phyloP scores from a whole-genome alignment of 2,888 invertebrate species.

The Leuctra nigra region DNA sequence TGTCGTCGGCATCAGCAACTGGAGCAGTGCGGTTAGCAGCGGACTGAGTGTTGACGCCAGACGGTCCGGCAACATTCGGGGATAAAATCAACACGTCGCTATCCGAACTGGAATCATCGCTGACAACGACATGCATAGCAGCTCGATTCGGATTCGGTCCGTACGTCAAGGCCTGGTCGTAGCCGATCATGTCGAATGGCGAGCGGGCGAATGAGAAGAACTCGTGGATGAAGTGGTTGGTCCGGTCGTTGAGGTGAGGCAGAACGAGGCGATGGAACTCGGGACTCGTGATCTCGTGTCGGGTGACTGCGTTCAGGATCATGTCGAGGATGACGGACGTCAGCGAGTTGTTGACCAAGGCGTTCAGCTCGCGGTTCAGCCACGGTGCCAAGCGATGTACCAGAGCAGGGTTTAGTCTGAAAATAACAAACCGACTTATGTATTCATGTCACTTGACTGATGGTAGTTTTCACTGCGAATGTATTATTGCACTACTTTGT shows the following conservation, averaged over 20 bases:
- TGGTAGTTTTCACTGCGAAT: too few relatives aligned
- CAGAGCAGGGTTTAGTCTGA: constrained; percentile 71
- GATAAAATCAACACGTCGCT: constrained; percentile 12
- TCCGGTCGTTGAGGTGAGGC: constrained; percentile 58
- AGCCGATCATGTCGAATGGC: constrained; percentile 77
- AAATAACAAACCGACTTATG: neutral
- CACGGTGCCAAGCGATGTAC: constrained; percentile 79
- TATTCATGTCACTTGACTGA: too few relatives aligned
- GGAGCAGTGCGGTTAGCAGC: neutral
- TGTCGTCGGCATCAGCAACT: neutral
- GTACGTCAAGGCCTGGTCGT: constrained; percentile 23
- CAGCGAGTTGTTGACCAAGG: constrained; percentile 50
- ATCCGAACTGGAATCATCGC: neutral
- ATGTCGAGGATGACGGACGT: constrained; percentile 38
- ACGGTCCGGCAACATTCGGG: neutral
- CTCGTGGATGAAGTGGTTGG: constrained; percentile 86
- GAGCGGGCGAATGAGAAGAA: constrained; percentile 80
- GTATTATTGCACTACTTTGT: too few relatives aligned
- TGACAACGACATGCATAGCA: neutral
- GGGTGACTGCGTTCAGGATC: constrained; percentile 61
- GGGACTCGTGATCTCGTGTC: constrained; percentile 57
- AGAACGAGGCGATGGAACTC: constrained; percentile 64
- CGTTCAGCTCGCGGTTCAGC: constrained; percentile 79
- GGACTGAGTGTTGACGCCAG: neutral
- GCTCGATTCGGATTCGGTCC: constrained; percentile 1